Conservation (phyloP, 37 sponge, comb jelly and placozoan species). For the Trichoplax adhaerens region DNA sequence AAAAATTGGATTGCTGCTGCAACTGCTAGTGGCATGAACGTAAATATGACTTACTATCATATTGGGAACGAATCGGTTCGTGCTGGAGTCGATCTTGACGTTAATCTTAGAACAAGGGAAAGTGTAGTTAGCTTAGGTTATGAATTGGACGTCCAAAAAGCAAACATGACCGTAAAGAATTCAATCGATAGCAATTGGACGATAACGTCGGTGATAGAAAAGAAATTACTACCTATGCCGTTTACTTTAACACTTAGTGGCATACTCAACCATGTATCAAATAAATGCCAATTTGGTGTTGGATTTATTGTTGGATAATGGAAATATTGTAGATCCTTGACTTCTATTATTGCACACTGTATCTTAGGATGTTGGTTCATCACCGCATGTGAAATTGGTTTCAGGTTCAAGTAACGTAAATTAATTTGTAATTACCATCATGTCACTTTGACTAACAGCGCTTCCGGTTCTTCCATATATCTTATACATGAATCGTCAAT, state of each 20-base stretch:
- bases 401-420: no score
- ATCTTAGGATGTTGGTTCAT: no score
- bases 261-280: conserved; percentile 62
- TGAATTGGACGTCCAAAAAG: conserved; percentile 38
- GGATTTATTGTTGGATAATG: conserved; percentile 55
- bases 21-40: not conserved
- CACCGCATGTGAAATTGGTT: no score
- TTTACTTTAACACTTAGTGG: conserved; percentile 52
- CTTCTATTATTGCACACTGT: no score
- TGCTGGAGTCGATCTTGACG: conserved; percentile 16
- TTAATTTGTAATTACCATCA: no score
- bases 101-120: conserved; percentile 3
- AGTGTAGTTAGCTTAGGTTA: conserved; percentile 48
- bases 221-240: conserved; percentile 75
- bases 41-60: conserved; percentile 11
- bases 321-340: no score
- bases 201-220: conserved; percentile 56
- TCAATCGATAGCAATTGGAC: conserved; percentile 51
- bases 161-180: conserved; percentile 44
- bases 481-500: no score
- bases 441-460: no score
- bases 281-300: conserved; percentile 70
- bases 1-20: no score
- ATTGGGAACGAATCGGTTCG: conserved; percentile 17
- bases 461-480: no score